These are phyloP conservation scores for Rhodophaea formosa DNA, from an alignment of 2,888 invertebrate genomes.

Conservation along the genomic window DNA sequence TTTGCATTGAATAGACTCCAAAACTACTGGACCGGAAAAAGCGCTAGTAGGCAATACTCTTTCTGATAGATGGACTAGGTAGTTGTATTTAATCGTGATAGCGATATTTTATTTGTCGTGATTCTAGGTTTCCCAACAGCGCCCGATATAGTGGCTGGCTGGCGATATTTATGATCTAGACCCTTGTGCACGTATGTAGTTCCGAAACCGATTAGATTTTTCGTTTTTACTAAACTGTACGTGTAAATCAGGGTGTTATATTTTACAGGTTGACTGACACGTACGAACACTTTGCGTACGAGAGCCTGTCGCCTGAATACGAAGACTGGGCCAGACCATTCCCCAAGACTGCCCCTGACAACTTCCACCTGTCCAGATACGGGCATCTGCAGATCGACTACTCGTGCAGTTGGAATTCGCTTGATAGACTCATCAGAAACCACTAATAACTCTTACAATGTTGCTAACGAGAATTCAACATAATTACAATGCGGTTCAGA, in stretches of 20 bases:
- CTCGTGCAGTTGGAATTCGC: constrained; percentile 90
- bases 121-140: too few species aligned
- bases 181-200: too few species aligned
- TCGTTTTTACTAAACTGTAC: background rate
- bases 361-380: constrained; percentile 88
- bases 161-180: too few species aligned
- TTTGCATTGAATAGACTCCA: too few species aligned
- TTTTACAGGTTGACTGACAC: constrained; percentile 63
- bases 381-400: constrained; percentile 91
- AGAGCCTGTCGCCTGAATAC: constrained; percentile 71
- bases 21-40: too few species aligned
- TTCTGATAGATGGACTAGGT: too few species aligned
- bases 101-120: too few species aligned
- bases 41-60: too few species aligned
- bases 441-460: constrained; percentile 39
- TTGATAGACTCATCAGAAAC: constrained; percentile 87
- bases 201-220: background rate
- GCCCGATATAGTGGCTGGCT: too few species aligned
- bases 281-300: constrained; percentile 69
- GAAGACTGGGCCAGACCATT: constrained; percentile 87
- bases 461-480: background rate
- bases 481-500: too few species aligned
- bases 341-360: constrained; percentile 83
- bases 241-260: background rate
- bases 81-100: too few species aligned